Conservation (phyloP, 2,113 vertebrate genomes). For the Malaclemys terrapin region DNA sequence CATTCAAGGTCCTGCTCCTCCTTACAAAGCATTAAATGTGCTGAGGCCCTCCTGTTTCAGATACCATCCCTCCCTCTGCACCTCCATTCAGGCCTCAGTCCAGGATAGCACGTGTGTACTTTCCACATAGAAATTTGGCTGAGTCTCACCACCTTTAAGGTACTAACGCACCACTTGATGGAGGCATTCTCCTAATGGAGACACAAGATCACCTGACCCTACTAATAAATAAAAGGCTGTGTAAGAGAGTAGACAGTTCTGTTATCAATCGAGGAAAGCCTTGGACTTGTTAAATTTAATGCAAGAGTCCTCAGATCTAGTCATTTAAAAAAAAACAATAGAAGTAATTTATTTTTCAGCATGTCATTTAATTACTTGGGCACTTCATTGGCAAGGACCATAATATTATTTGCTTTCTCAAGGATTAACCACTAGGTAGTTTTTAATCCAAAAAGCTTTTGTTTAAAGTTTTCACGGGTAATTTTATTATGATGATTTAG, state of each 20-base stretch:
- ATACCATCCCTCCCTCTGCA: background rate
- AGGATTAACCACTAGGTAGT: background rate
- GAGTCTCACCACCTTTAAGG: background rate
- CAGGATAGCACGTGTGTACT: background rate
- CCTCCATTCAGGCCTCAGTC: background rate
- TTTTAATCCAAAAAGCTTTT: constrained; percentile 17
- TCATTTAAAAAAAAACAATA: background rate
- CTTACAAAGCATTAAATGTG: background rate
- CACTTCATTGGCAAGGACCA: constrained; percentile 24
- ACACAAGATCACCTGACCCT: background rate
- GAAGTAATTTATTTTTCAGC: background rate
- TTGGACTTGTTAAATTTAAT: background rate
- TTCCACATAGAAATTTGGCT: background rate
- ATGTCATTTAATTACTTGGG: constrained; percentile 3
- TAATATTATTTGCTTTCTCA: background rate
- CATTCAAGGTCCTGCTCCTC: background rate
- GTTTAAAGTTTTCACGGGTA: constrained; percentile 40
- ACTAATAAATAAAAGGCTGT: background rate
- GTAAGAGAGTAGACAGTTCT: background rate
- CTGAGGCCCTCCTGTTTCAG: background rate
- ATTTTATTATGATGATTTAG: constrained; percentile 62
- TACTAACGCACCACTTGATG: background rate
- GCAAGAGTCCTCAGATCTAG: background rate
- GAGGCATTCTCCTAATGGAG: background rate
- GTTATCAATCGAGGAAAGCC: background rate